Base-by-base conservation (phyloP, 1,140 invertebrate species). In the Dendrolimus kikuchii region DNA sequence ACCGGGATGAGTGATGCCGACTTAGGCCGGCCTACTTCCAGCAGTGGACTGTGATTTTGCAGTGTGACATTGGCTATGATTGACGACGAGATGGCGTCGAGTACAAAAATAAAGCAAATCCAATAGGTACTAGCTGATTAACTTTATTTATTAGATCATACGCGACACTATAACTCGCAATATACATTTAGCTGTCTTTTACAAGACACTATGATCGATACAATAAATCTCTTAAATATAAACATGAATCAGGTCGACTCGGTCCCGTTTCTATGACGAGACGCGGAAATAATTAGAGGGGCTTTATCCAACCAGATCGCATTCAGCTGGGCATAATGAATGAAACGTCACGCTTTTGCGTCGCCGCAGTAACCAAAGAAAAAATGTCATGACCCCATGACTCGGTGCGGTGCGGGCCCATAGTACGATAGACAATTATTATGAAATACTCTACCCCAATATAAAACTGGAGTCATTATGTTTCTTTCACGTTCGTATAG, bases 251-350 rank as follows among this genome's bases (percentile, higher is more conserved):
- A 56, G 41, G 60, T 49, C 48, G 59, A 56, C 62, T 62, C 60
- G 63, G 55, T 68, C 65, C 69, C 64, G 64, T 71, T 77, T 71
- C 68, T 65, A 75, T 76, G 71, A 68, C 65, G 68, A 71, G 68
- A 53, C 55, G 68, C 76, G 80, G 77, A 83, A 81, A 73, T 81
- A 83, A 83, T 83, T 83, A 83, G 80, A 72, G 70, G 52, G 62
- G 73, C 68, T 79, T 71, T 76, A 79, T 77, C 71, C 77, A 68
- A 73, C 61, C 71, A 69, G 70, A 79, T 83, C 71, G 73, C 68
- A 83, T 83, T 83, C 76, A 83, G 57, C 55, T 50, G 49, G 57
- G 67, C 64, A 79, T 79, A 79, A 83, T 83, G 76, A 83, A 81
- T 77, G 77, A 77, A 81, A 74, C 72, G 71, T 79, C 76, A 74